Conservation (phyloP, 2,888 invertebrate genomes). For the Lordiphosa andalusiaca region DNA sequence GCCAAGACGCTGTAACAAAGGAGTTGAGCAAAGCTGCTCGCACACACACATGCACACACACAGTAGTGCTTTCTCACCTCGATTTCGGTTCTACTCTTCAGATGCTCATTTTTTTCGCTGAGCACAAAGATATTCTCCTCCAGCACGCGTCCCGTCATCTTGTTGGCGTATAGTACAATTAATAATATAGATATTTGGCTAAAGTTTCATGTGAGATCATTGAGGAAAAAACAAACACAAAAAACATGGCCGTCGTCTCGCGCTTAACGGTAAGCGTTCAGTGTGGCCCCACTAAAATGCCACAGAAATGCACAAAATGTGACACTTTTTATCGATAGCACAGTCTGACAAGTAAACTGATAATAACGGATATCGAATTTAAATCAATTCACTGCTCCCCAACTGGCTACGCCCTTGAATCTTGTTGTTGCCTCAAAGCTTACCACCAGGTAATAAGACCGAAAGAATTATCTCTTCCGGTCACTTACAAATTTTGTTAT, state of each 20-base stretch:
- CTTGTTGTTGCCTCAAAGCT: no score
- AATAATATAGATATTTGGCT: background rate
- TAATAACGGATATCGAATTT: no score
- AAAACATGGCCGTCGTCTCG: slow-evolving; percentile 28
- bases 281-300: background rate
- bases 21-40: background rate
- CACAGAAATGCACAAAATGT: no score
- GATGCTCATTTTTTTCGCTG: slow-evolving; percentile 14
- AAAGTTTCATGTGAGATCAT: background rate
- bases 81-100: background rate
- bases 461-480: no score
- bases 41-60: background rate
- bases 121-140: slow-evolving; percentile 26
- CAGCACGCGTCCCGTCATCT: background rate
- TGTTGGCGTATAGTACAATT: no score
- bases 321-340: no score
- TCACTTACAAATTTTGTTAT: no score
- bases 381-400: no score
- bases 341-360: no score
- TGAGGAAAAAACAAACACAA: background rate
- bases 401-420: no score
- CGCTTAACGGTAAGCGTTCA: slow-evolving; percentile 37
- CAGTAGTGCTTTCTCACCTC: slow-evolving; percentile 6
- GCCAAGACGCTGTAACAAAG: slow-evolving; percentile 42
- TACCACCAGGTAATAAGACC: no score